Evolutionary conservation across 2,888 invertebrate species (phyloP).

Genomic region (Clunio marinus): DNA sequence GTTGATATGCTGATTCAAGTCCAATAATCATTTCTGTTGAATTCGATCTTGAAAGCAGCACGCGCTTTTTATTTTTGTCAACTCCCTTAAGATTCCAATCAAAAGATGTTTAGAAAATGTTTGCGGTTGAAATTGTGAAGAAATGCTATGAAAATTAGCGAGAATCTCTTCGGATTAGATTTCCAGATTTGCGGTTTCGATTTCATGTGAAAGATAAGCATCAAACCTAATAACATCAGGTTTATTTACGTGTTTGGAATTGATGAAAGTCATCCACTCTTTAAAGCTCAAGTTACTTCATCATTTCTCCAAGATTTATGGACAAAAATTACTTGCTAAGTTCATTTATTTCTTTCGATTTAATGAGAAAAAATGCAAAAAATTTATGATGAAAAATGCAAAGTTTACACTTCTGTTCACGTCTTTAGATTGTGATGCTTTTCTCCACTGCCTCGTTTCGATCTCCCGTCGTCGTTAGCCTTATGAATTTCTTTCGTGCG

Average conservation of each 20-base stretch:
- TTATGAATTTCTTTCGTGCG: neutral
- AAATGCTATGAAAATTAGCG: too few relatives aligned
- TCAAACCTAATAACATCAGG: neutral
- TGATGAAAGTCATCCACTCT: constrained; percentile 2
- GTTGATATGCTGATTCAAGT: neutral
- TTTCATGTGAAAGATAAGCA: neutral
- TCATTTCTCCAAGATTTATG: constrained; percentile 3
- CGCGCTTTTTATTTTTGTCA: constrained; percentile 17
- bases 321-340: constrained; percentile 13
- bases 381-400: constrained; percentile 31
- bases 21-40: neutral
- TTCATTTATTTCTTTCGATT: constrained; percentile 3
- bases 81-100: neutral
- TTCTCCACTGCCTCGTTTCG: neutral
- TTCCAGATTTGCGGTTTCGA: too few relatives aligned
- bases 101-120: neutral
- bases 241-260: neutral
- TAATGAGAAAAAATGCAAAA: constrained; percentile 30
- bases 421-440: neutral
- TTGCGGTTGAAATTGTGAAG: too few relatives aligned
- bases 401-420: constrained; percentile 32
- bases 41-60: constrained; percentile 21
- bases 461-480: constrained; percentile 14
- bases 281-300: neutral
- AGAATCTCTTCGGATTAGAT: too few relatives aligned